These are phyloP conservation scores for Pseudoatta argentina DNA, from an alignment of 1,140 invertebrate genomes.

Conservation along the genomic window DNA sequence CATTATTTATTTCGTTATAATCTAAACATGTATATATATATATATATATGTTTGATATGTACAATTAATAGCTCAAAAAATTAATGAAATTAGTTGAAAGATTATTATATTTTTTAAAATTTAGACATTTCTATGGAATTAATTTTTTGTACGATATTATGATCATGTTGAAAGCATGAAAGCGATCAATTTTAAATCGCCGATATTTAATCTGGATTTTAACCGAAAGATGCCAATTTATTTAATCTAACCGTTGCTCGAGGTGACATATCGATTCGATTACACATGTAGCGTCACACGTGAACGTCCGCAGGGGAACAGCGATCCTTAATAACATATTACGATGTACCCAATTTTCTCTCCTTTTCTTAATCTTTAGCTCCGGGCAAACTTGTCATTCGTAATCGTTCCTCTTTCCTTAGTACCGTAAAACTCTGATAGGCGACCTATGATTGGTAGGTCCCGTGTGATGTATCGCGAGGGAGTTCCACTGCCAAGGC, in stretches of 20 bases:
- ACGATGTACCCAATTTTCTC: slow-evolving; percentile 60
- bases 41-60: neutral
- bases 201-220: neutral
- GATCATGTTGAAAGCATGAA: neutral
- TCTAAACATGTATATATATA: neutral
- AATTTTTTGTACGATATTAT: neutral
- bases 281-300: slow-evolving; percentile 24
- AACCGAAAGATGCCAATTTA: neutral
- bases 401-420: slow-evolving; percentile 14
- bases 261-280: slow-evolving; percentile 30
- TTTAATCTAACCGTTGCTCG: neutral
- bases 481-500: slow-evolving; percentile 53
- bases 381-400: slow-evolving; percentile 67
- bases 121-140: neutral
- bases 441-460: slow-evolving; percentile 71
- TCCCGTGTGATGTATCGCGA: slow-evolving; percentile 57
- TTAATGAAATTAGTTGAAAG: neutral
- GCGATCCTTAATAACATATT: slow-evolving; percentile 74
- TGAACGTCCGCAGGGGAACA: slow-evolving; percentile 71
- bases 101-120: neutral
- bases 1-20: slow-evolving; percentile 1
- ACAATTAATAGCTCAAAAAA: neutral
- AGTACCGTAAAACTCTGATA: slow-evolving; percentile 48
- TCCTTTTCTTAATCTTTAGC: slow-evolving; percentile 53
- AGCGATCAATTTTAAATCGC: neutral